Evolutionary conservation across 2,113 vertebrate genomes (phyloP), one percentile per base, ranked within the genome.

Genomic region (Rhynchomys soricoides): DNA sequence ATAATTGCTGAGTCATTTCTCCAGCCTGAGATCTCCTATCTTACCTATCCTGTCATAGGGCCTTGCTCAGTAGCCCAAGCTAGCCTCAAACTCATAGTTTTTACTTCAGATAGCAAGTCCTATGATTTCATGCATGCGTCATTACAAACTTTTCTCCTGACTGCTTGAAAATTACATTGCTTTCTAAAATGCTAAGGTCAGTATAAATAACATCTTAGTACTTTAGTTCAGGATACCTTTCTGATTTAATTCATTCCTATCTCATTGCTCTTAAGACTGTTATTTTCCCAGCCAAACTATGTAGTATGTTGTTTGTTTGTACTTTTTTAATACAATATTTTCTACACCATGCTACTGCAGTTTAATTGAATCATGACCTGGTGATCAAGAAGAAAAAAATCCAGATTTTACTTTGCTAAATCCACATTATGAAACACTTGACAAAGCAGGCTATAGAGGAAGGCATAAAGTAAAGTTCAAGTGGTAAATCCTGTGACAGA

Each of bases 391-490:
- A 15, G 26, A 57, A 77, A 22, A 37, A 93, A 29, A 7, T 0
- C 24, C 82, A 13, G 9, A 37, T 74, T 34, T 96, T 93, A n/a
- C 16, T 87, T 87, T 83, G 52, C 24, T 3, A 3, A 34, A 87
- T 5, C 19, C 0, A 3, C 62, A 43, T 59, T 12, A 3, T 73
- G 21, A 68, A 88, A 97, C 70, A 37, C 74, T 57, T 78, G 40
- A 91, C 45, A 79, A 90, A 88, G 12, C n/a, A n/a, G 34, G 55
- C 57, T 88, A 19, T 92, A 26, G 57, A 66, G 29, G 10, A 78
- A 31, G 2, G 52, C 26, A 50, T 55, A 94, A 86, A 86, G 43
- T 86, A 96, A 88, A 95, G 16, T 73, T 86, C 57, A 94, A 79
- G 29, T 73, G 40, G 81, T 17, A 48, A 45, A 57, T 59, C 13